Base-by-base conservation (phyloP, 2,888 invertebrate species). In the Drosophila algonquin region DNA sequence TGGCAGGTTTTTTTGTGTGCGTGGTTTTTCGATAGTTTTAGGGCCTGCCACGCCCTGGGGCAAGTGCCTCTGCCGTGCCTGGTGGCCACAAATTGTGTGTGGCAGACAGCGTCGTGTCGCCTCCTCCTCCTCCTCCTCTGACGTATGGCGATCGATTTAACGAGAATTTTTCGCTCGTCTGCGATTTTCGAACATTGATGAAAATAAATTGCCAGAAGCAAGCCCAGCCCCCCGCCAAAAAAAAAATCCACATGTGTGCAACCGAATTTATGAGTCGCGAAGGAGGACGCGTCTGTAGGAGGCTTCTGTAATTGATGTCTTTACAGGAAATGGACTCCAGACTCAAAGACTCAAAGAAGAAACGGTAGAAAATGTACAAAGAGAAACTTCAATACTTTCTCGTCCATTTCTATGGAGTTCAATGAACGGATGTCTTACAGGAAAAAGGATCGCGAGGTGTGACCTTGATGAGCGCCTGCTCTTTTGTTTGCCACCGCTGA, bases 141-240 rank as follows among this genome's bases (percentile, higher is more conserved):
- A 40, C n/a, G n/a, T 65, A 62, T 57, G 54, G 59, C 73, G 67
- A 89, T 82, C 82, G 89, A 82, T 81, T 85, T 71, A 62, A 60
- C 61, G 73, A 79, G 73, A 85, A 75, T 75, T 72, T 87, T 50
- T 72, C 35, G 72, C 50, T 45, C 80, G 81, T 89, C 81, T 89
- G 80, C 88, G 82, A 89, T 84, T 82, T 81, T 73, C 71, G 75
- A 75, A 71, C 89, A 80, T 79, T 73, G 83, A 83, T 89, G 89
- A 89, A 83, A 83, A 83, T 89, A 83, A 83, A 83, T 89, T 87
- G 89, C 81, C 79, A 67, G 73, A 71, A 89, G 7, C 40, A 6
- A 2, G 14, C 14, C 7, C 40, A 6, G 2, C 24, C 7, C 24
- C 24, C 16, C 21, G 10, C 2, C 40, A 5, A 40, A 14, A 40